These are phyloP conservation scores for Arenaria interpres DNA, from an alignment of 2,113 vertebrate genomes.

Conservation along the genomic window DNA sequence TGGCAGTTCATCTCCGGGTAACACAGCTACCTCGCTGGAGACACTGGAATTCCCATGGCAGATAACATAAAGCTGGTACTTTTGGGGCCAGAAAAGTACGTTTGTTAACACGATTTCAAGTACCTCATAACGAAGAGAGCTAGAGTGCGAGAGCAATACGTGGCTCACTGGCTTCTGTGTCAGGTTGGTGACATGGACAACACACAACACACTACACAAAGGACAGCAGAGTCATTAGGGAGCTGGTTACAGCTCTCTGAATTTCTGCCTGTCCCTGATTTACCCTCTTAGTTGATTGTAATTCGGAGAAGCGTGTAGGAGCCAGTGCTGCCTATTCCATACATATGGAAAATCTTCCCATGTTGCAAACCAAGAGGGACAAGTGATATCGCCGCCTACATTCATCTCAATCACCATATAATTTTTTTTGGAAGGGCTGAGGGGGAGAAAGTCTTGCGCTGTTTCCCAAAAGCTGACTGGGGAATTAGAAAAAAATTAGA, in stretches of 20 bases:
- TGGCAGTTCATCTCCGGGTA: constrained; percentile 42
- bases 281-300: not conserved
- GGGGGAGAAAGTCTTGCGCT: not conserved
- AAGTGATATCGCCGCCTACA: not conserved
- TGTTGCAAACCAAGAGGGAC: not conserved
- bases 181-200: not conserved
- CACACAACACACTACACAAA: not conserved
- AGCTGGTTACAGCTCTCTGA: not conserved
- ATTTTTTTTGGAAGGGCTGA: not conserved
- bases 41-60: not conserved
- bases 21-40: not conserved
- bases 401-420: not conserved
- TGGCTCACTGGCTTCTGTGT: not conserved
- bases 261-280: constrained; percentile 3
- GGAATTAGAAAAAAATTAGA: not conserved
- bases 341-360: not conserved
- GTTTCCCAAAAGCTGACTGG: not conserved
- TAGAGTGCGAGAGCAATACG: not conserved
- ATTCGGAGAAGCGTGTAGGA: not conserved
- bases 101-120: not conserved
- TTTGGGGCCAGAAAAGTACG: not conserved
- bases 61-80: not conserved
- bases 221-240: not conserved
- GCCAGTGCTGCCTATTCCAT: not conserved
- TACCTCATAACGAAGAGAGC: not conserved